Conservation (phyloP, 1,140 invertebrate genomes). For the Eupristina koningsbergeri region DNA sequence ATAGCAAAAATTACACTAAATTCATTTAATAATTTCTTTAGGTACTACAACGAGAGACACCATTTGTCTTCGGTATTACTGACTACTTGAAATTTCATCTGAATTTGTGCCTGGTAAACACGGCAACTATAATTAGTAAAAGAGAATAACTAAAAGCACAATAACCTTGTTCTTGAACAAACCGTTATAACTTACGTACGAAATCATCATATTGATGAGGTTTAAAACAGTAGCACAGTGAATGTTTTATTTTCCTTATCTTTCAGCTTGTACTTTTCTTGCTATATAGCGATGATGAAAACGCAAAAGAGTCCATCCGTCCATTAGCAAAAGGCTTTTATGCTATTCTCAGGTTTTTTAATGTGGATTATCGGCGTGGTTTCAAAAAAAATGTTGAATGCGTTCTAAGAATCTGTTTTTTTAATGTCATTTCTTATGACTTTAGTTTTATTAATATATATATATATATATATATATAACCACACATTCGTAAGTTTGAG, state of each 20-base stretch:
- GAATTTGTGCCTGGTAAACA: neutral
- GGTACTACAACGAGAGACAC: no score
- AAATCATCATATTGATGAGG: neutral
- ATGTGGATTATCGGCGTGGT: slow-evolving; percentile 24
- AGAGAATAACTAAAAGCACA: neutral
- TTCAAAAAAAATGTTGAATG: slow-evolving; percentile 7
- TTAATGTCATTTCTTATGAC: neutral
- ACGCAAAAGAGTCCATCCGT: neutral
- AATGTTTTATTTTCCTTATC: neutral
- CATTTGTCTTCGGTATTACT: no score
- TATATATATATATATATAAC: no score
- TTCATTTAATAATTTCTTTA: no score
- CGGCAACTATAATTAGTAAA: slow-evolving; percentile 14
- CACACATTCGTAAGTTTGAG: no score
- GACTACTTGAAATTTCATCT: no score
- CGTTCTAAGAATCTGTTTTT: slow-evolving; percentile 5
- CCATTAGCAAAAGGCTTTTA: slow-evolving; percentile 8
- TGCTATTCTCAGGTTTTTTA: neutral
- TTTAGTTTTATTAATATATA: neutral
- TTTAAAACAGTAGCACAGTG: neutral
- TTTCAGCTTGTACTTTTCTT: neutral
- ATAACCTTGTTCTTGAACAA: neutral
- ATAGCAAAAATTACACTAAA: no score
- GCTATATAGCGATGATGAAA: neutral
- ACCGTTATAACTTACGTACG: neutral